Base-by-base conservation (phyloP, 2,113 vertebrate genomes). In the Sceloporus tristichus region DNA sequence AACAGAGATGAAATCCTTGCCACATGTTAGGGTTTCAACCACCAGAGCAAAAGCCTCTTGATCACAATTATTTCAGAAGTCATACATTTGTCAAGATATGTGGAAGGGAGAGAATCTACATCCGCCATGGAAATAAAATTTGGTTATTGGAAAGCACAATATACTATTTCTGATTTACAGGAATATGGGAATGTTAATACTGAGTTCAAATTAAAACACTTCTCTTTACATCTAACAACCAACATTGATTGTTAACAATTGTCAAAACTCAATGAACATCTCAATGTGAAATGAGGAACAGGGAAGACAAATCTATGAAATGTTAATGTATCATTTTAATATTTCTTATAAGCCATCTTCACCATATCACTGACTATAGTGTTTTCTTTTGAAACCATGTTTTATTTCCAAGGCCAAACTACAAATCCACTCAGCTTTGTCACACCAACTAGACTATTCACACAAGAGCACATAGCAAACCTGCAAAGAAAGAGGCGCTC, bases 401-500 rank as follows among this genome's bases (percentile, higher is more conserved):
- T 96, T 97, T 97, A 97, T 97, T 97, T 97, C 95, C 97, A 97
- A 87, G 95, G 96, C 96, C 84, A 42, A 85, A 91, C 94, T 95
- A 94, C 82, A 75, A 86, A 53, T 83, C 82, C 94, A 87, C 82
- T 91, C 80, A 34, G 84, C 85, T 48, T 82, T 84, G 91, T 91
- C 91, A 94, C 93, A 95, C 91, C 94, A 92, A 95, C 97, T 97
- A 97, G 91, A 95, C 96, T 97, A 97, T 95, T 93, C 97, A 96
- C 96, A 96, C 95, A 48, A 48, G 5, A 94, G 97, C 96, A 97
- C 95, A 96, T 92, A 34, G 98, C 99, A 98, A 98, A 99, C 99
- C 99, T 99, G 99, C 98, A 99, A 99, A 99, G 98, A 99, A 99
- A 99, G 99, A 99, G 95, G 99, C 99, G 93, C 99, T 99, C 98